Evolutionary conservation across 2,888 invertebrate genomes (phyloP).

Genomic region (Tridacna crocea): DNA sequence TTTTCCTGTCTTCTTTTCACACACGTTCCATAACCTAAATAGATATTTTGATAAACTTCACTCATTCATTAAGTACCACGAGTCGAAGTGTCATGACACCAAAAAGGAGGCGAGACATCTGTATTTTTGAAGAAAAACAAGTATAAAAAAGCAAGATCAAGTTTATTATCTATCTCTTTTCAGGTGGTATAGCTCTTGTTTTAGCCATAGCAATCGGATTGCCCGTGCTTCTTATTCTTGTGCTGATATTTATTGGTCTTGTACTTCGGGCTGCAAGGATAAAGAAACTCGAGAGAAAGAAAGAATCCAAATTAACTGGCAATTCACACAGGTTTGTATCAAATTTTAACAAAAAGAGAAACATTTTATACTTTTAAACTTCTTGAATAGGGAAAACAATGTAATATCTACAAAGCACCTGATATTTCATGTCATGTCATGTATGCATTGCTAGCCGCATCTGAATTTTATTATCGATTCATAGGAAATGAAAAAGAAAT

Average conservation of each 20-base stretch:
- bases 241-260: constrained; percentile 1
- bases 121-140: neutral
- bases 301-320: neutral
- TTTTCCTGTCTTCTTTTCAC: no score
- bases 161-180: neutral
- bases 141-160: neutral
- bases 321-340: neutral
- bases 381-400: neutral
- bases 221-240: constrained; percentile 5
- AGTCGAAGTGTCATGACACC: no score
- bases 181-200: constrained; percentile 11
- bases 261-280: constrained; percentile 1
- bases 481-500: no score
- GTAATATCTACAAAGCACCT: neutral
- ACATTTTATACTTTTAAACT: neutral
- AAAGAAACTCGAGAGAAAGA: neutral
- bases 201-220: constrained; percentile 5
- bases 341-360: neutral
- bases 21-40: no score
- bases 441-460: no score
- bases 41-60: no score
- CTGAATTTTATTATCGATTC: no score
- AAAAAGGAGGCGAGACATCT: no score
- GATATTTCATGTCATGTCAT: no score
- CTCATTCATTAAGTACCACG: no score